Evolutionary conservation across 2,797 vertebrate genomes (phyloP).

Genomic region (Etheostoma perlongum): DNA sequence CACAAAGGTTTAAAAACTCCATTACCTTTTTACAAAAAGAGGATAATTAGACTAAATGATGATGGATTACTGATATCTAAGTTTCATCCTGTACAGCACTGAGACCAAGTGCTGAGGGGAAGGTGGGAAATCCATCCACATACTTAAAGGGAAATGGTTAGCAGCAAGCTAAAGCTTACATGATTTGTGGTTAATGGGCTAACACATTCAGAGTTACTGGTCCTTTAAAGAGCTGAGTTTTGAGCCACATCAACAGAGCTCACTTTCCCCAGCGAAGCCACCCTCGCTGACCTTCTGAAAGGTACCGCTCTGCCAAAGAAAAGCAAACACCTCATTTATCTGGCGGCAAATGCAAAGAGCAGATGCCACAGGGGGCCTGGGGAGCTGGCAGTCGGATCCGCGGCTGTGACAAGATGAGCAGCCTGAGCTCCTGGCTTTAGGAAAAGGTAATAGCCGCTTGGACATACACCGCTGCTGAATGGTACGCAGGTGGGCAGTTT

Average conservation of each 20-base stretch:
- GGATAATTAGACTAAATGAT: neutral
- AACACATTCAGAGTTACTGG: conserved; percentile 38
- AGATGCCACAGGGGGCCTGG: conserved; percentile 58
- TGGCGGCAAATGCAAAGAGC: conserved; percentile 72
- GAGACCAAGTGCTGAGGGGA: conserved; percentile 1
- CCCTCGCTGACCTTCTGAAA: conserved; percentile 77
- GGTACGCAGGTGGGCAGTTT: conserved; percentile 23
- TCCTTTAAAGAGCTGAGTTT: conserved; percentile 51
- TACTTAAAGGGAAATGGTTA: conserved; percentile 29
- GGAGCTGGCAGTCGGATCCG: conserved; percentile 48
- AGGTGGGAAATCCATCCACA: conserved; percentile 21
- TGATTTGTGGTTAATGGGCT: conserved; percentile 63
- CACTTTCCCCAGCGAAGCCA: conserved; percentile 44
- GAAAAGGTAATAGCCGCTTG: conserved; percentile 29
- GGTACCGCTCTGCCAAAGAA: conserved; percentile 72
- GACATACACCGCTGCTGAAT: conserved; percentile 26
- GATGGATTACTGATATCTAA: conserved; percentile 6
- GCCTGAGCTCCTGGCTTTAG: conserved; percentile 55
- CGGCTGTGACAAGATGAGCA: conserved; percentile 57
- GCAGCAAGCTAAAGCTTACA: conserved; percentile 47
- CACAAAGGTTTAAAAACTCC: too few species aligned
- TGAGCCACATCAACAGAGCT: conserved; percentile 43
- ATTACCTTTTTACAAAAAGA: neutral
- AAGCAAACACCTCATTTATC: conserved; percentile 82
- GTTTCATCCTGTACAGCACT: conserved; percentile 2